These are phyloP conservation scores for Solenopsis invicta DNA, from an alignment of 1,140 invertebrate species.

Conservation along the genomic window DNA sequence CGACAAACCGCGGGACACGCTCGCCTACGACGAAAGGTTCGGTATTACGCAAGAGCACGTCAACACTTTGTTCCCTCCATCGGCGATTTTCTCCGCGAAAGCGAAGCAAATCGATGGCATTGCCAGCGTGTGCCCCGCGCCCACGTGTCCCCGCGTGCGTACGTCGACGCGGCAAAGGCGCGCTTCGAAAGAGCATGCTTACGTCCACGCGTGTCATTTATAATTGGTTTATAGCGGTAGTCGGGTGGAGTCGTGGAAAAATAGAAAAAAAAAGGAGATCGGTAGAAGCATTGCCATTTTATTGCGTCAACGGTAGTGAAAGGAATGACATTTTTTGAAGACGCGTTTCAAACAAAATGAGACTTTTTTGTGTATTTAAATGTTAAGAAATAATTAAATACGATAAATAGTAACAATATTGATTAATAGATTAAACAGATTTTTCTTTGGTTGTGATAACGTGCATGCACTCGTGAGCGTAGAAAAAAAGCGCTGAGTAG, in stretches of 20 bases:
- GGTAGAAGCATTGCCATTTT: neutral
- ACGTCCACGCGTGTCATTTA: constrained; percentile 52
- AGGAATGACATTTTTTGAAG: neutral
- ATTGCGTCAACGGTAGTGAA: neutral
- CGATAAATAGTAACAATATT: neutral
- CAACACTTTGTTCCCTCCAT: constrained; percentile 52
- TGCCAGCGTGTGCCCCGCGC: constrained; percentile 60
- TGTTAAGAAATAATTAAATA: neutral
- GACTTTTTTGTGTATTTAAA: neutral
- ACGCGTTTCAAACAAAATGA: neutral
- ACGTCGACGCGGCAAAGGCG: constrained; percentile 38
- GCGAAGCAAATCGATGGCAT: constrained; percentile 57
- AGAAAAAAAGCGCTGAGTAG: constrained; percentile 52
- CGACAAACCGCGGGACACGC: constrained; percentile 29
- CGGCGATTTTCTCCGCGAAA: constrained; percentile 54
- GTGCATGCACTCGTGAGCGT: neutral
- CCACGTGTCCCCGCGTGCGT: constrained; percentile 45
- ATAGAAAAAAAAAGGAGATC: constrained; percentile 11
- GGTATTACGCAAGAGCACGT: constrained; percentile 49
- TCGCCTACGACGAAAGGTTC: constrained; percentile 42
- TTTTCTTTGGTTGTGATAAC: neutral
- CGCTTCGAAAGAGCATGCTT: constrained; percentile 2
- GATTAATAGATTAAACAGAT: neutral
- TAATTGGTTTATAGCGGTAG: constrained; percentile 57
- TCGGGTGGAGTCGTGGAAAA: neutral